phyloP scores from a whole-genome alignment of 2,797 vertebrate genomes.

The Chelon auratus region DNA sequence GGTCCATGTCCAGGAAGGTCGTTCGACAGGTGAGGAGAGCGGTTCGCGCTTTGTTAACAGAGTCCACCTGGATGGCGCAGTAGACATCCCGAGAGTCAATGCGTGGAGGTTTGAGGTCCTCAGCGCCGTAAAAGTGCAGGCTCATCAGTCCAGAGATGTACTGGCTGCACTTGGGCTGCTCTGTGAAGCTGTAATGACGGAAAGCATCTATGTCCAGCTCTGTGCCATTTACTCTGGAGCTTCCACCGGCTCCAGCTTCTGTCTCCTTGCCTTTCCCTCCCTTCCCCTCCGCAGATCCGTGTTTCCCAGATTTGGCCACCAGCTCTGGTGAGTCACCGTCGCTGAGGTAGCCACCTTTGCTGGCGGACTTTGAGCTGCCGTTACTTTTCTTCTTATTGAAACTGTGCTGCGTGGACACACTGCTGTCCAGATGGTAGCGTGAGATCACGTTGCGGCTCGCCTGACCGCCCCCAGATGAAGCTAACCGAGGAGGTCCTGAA shows the following conservation, averaged over 20 bases:
- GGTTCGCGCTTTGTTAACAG: constrained; percentile 96
- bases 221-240: constrained; percentile 81
- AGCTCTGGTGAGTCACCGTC: constrained; percentile 97
- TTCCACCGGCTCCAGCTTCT: constrained; percentile 54
- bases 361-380: constrained; percentile 90
- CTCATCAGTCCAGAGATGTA: constrained; percentile 98
- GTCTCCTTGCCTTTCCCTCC: constrained; percentile 86
- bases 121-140: constrained; percentile 96
- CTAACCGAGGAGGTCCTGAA: constrained; percentile 78
- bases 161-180: constrained; percentile 95
- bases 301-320: constrained; percentile 92
- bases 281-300: constrained; percentile 84
- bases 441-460: constrained; percentile 95
- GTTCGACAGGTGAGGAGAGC: constrained; percentile 95
- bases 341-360: constrained; percentile 96
- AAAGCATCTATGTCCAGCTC: constrained; percentile 97
- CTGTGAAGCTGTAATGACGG: constrained; percentile 94
- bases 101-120: constrained; percentile 95
- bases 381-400: constrained; percentile 90
- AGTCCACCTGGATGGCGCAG: constrained; percentile 98
- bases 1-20: constrained; percentile 96
- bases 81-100: constrained; percentile 95
- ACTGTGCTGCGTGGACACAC: constrained; percentile 91
- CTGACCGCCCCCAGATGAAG: constrained; percentile 78
- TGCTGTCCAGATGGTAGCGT: constrained; percentile 97